Conservation (phyloP, 1,140 invertebrate species). For the Bombus difficillimus region DNA sequence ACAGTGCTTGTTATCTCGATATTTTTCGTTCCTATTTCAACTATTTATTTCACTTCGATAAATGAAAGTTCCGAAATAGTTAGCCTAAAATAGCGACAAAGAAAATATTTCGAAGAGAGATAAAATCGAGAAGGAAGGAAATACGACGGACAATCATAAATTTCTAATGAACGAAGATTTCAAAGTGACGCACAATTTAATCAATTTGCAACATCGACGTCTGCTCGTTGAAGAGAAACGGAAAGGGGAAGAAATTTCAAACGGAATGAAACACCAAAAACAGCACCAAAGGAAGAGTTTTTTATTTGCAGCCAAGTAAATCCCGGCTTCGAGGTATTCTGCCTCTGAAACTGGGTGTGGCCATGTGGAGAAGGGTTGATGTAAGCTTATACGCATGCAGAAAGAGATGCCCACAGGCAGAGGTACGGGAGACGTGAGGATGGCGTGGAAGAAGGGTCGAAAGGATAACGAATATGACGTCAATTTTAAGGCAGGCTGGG, state of each 20-base stretch:
- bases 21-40: no score
- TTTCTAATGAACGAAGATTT: neutral
- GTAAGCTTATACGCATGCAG: constrained; percentile 73
- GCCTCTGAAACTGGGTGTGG: constrained; percentile 69
- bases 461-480: constrained; percentile 82
- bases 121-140: neutral
- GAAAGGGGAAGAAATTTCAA: constrained; percentile 31
- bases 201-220: constrained; percentile 36
- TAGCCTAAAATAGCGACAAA: no score
- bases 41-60: no score
- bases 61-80: no score
- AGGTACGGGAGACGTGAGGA: constrained; percentile 65
- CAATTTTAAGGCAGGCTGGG: constrained; percentile 79
- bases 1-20: no score
- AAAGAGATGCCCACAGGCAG: constrained; percentile 67
- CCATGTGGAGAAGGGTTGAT: constrained; percentile 68
- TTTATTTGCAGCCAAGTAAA: constrained; percentile 59
- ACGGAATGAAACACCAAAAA: constrained; percentile 29
- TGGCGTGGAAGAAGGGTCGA: constrained; percentile 78
- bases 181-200: neutral
- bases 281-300: constrained; percentile 36
- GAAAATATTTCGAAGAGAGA: neutral
- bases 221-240: neutral
- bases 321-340: constrained; percentile 61
- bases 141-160: neutral